phyloP scores from a whole-genome alignment of 2,888 invertebrate species.

The Heliconius hortense region DNA sequence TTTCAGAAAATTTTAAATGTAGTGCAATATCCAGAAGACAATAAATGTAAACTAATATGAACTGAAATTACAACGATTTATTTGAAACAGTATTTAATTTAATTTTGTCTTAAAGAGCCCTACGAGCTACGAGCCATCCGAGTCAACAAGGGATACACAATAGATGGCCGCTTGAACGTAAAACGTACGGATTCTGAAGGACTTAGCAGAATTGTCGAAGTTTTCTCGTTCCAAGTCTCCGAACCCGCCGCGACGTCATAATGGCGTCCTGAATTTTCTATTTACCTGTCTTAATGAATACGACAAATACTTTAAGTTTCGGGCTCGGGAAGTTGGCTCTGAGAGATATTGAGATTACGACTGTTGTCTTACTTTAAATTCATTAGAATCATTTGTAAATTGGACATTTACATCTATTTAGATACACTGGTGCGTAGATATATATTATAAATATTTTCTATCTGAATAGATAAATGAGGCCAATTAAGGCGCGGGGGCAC shows the following conservation, averaged over 20 bases:
- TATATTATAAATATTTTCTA: no score
- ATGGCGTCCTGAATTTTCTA: slow-evolving; percentile 33
- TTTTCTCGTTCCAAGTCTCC: slow-evolving; percentile 20
- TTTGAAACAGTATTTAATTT: neutral
- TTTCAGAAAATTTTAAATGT: no score
- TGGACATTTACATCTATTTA: neutral
- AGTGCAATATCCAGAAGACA: no score
- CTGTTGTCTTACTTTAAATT: neutral
- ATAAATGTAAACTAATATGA: neutral
- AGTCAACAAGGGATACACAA: neutral
- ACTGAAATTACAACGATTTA: neutral
- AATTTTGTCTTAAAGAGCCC: neutral
- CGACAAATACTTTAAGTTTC: slow-evolving; percentile 21
- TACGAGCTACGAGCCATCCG: neutral
- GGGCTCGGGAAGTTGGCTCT: slow-evolving; percentile 4
- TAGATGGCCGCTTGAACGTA: slow-evolving; percentile 11
- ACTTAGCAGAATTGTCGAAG: slow-evolving; percentile 29
- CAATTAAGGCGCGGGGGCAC: no score
- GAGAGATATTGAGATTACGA: neutral
- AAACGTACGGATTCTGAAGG: slow-evolving; percentile 7
- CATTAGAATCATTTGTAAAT: neutral
- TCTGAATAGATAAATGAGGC: no score
- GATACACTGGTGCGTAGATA: no score
- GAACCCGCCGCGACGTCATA: slow-evolving; percentile 19
- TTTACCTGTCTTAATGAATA: slow-evolving; percentile 31